Evolutionary conservation across 64 coral and sea anemone genomes (phyloP).

Genomic region (Montipora efflorescens): DNA sequence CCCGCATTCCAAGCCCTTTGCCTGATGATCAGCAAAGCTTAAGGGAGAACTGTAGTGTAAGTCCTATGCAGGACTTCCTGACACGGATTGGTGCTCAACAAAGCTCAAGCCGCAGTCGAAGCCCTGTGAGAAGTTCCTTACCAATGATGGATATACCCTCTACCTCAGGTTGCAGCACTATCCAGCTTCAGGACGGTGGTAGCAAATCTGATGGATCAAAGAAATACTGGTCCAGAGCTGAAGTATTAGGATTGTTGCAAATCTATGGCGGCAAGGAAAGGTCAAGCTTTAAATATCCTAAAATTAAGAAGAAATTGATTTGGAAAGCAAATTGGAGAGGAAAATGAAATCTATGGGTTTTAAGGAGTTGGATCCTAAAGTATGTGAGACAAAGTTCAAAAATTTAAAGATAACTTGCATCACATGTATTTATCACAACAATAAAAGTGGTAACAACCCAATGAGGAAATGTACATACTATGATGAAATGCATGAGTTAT

Average conservation of each 20-base stretch:
- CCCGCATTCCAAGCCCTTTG: not conserved
- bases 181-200: not conserved
- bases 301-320: constrained; percentile 3
- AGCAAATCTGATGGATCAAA: not conserved
- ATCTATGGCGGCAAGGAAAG: not conserved
- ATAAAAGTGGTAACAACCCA: not conserved
- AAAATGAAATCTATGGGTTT: not conserved
- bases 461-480: not conserved
- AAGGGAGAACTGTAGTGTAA: not conserved
- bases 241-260: not conserved
- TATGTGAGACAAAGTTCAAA: not conserved
- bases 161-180: not conserved
- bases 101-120: too few relatives aligned
- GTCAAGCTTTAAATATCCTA: constrained; percentile 5
- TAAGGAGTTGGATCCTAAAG: not conserved
- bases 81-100: too few relatives aligned
- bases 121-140: too few relatives aligned
- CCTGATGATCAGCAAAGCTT: not conserved
- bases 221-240: not conserved
- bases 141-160: too few relatives aligned
- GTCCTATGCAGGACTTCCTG: not conserved
- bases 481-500: constrained; percentile 5
- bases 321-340: not conserved
- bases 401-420: not conserved
- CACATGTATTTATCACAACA: not conserved